Evolutionary conservation across 2,888 invertebrate genomes (phyloP), one percentile per base, ranked within the genome.

Genomic region (Eulithis prunata): DNA sequence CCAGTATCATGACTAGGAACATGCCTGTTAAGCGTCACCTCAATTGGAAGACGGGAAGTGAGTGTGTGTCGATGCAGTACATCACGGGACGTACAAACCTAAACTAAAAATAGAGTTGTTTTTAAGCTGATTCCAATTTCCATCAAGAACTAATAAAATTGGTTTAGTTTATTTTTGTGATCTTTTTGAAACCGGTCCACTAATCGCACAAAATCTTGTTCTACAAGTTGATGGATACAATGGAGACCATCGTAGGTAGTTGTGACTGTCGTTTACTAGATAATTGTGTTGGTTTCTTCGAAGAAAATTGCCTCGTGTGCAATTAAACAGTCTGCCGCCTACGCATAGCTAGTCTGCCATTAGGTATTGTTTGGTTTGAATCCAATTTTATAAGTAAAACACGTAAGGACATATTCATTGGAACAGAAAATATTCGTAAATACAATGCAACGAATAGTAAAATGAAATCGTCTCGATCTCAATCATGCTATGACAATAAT

Each of bases 281-380:
- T 85, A 85, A 86, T 82, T 80, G 79, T 72, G 66, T 67, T 69
- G 66, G 70, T 77, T 78, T 70, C 64, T 65, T 71, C 63, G 61
- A 66, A 69, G 69, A 77, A 80, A 76, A 72, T 71, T 75, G 73
- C 64, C 78, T 74, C 73, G 71, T 72, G 62, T 64, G 61, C 76
- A 78, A 82, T 85, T 83, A 81, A 78, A 78, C 78, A 77, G 79
- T 81, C 79, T 77, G 64, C 74, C 78, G 70, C 82, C 82, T 55
- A 68, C 68, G 53, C 78, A 81, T 79, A 58, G 66, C 64, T 21
- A 21, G 51, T 70, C 69, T 68, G 60, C 67, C 69, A 65, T 65
- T 66, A 21, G 21, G 21, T 2, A 64, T 68, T 68, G 70, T 62
- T 71, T 61, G 68, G 56, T 64, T 68, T 58, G 52, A 68, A 57